A percentile compares a stretch with the other conserved stretches of the same genome.
phyloP scores from a whole-genome alignment of 1,140 invertebrate genomes.

The Venturia canescens region DNA sequence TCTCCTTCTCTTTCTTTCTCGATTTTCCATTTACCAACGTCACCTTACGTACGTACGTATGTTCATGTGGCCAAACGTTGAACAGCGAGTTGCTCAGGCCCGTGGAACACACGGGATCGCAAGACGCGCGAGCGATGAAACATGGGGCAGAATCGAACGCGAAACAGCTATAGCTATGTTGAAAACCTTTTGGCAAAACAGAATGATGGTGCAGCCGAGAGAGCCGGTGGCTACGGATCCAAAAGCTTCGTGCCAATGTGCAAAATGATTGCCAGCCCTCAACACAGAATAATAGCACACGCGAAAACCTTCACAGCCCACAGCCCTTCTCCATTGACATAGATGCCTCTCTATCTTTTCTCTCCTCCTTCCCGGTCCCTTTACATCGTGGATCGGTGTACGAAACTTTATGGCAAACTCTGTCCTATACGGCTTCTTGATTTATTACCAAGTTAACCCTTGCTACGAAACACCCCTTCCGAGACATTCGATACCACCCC shows the following conservation, averaged over 20 bases:
- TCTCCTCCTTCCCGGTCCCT: not conserved
- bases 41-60: conserved; percentile 30
- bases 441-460: conserved; percentile 75
- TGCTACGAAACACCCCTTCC: conserved; percentile 62
- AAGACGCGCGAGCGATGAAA: conserved; percentile 55
- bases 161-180: conserved; percentile 47
- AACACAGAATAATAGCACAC: conserved; percentile 71
- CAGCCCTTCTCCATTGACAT: conserved; percentile 34
- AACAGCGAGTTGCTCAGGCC: not conserved
- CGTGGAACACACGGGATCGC: not conserved
- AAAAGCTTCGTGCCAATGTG: conserved; percentile 41
- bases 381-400: conserved; percentile 51
- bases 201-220: conserved; percentile 2
- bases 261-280: conserved; percentile 52
- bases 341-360: not conserved
- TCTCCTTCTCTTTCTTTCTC: conserved; percentile 57
- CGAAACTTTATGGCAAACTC: conserved; percentile 70
- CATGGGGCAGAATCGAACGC: conserved; percentile 40
- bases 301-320: conserved; percentile 59
- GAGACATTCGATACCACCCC: conserved; percentile 63
- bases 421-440: conserved; percentile 72
- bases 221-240: conserved; percentile 16
- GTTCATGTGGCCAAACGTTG: not conserved
- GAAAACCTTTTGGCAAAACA: conserved; percentile 20
- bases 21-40: conserved; percentile 59